A percentile compares a stretch with the other conserved stretches of the same genome.
phyloP scores from a whole-genome alignment of 2,888 invertebrate genomes.

The Drosophila quinaria region DNA sequence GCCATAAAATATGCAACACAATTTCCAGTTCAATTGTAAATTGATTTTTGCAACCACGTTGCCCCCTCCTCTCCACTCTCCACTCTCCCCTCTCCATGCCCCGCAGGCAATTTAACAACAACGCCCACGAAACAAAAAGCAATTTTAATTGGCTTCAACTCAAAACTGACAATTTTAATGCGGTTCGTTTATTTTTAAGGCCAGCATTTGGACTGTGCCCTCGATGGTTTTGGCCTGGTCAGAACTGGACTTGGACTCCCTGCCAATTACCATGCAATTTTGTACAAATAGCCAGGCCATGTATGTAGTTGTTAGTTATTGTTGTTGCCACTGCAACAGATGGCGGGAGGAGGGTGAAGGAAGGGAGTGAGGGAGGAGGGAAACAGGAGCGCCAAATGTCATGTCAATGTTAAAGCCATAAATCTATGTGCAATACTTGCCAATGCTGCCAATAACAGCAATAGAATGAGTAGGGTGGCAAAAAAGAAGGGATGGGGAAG shows the following conservation, averaged over 20 bases:
- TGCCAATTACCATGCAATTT: conserved; percentile 62
- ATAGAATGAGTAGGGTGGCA: neutral
- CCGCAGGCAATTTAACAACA: conserved; percentile 17
- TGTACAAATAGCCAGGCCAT: conserved; percentile 46
- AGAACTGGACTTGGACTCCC: conserved; percentile 19
- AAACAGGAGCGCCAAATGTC: conserved; percentile 55
- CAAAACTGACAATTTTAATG: conserved; percentile 57
- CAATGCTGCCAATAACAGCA: conserved; percentile 51
- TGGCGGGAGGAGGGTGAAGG: too few relatives aligned
- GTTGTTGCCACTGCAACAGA: conserved; percentile 23
- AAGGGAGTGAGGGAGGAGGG: neutral
- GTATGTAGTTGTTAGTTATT: conserved; percentile 31
- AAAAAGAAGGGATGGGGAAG: too few relatives aligned
- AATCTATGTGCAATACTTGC: conserved; percentile 68
- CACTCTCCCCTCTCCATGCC: neutral
- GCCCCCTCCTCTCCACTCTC: neutral
- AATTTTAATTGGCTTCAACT: conserved; percentile 63
- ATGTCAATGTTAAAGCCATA: conserved; percentile 70
- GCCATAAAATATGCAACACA: conserved; percentile 62
- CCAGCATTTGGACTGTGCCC: conserved; percentile 14
- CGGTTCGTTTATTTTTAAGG: conserved; percentile 48
- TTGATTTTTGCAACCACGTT: conserved; percentile 44
- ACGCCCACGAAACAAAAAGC: conserved; percentile 40
- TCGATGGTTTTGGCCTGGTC: conserved; percentile 17
- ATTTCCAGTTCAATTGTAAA: conserved; percentile 61